phyloP scores from a whole-genome alignment of 2,113 vertebrate genomes.

The Crotophaga sulcirostris region DNA sequence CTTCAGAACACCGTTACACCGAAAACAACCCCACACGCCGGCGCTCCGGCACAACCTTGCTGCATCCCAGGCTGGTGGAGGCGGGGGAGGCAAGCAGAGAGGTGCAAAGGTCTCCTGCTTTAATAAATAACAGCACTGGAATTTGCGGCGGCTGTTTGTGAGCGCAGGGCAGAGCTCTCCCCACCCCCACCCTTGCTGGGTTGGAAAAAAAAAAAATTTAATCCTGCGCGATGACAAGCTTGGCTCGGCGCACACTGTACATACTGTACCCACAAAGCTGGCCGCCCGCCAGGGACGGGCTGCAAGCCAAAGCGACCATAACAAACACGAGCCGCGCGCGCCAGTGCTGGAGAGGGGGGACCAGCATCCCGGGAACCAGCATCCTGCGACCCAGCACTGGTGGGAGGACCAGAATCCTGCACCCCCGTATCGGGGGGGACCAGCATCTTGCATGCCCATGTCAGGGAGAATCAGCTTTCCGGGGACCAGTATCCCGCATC shows the following conservation, averaged over 20 bases:
- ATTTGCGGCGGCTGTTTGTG: conserved; percentile 53
- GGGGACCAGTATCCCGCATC: too few species aligned
- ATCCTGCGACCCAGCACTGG: background rate
- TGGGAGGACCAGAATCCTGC: too few species aligned
- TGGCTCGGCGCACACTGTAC: conserved; percentile 94
- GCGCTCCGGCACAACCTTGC: background rate
- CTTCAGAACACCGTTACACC: background rate
- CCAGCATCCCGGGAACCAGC: background rate
- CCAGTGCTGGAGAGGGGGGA: conserved; percentile 43
- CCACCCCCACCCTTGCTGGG: conserved; percentile 33
- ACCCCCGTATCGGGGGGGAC: background rate
- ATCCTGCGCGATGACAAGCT: conserved; percentile 79
- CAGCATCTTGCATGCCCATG: background rate
- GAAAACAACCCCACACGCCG: background rate
- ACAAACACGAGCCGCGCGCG: conserved; percentile 79
- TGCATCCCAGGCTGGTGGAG: background rate
- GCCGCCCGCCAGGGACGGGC: conserved; percentile 85
- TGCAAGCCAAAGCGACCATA: conserved; percentile 80
- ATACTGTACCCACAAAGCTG: conserved; percentile 96
- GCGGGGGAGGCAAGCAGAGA: background rate
- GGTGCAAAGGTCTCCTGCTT: conserved; percentile 59
- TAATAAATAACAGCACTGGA: conserved; percentile 59
- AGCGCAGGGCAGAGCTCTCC: conserved; percentile 45
- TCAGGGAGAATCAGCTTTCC: background rate
- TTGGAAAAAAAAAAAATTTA: conserved; percentile 52